These are phyloP conservation scores for Turritopsis dohrnii DNA, from an alignment of 30 jellyfish, hydroid and myxozoan genomes.

Conservation along the genomic window DNA sequence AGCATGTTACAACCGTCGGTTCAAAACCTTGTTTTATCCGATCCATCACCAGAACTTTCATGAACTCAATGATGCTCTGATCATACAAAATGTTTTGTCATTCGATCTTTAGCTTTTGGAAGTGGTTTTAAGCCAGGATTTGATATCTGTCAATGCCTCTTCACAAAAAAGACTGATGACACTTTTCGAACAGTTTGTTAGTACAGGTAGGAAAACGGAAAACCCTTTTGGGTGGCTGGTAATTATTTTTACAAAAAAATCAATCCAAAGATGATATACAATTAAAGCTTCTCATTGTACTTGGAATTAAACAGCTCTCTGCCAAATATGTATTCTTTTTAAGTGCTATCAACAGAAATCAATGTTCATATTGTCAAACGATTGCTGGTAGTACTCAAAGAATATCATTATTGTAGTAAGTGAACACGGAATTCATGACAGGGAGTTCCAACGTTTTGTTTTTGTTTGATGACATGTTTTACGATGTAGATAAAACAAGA, in stretches of 20 bases:
- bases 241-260: too few species aligned
- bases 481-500: not conserved
- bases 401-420: constrained; percentile 19
- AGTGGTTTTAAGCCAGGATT: constrained; percentile 37
- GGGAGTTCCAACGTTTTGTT: not conserved
- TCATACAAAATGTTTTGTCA: too few species aligned
- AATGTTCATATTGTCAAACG: constrained; percentile 31
- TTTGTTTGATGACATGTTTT: not conserved
- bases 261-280: too few species aligned
- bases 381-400: constrained; percentile 26
- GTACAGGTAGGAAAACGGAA: constrained; percentile 17
- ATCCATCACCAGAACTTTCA: too few species aligned
- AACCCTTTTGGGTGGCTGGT: not conserved
- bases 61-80: too few species aligned
- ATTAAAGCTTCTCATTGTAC: too few species aligned
- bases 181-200: constrained; percentile 37
- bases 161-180: constrained; percentile 31
- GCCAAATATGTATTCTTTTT: not conserved
- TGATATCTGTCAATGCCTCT: constrained; percentile 36
- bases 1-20: too few species aligned
- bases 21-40: too few species aligned
- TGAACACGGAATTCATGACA: not conserved
- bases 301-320: not conserved
- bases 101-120: constrained; percentile 34
- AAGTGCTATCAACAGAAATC: constrained; percentile 36